Evolutionary conservation across 2,888 invertebrate genomes (phyloP).

Genomic region (Philhelius pedissequus): DNA sequence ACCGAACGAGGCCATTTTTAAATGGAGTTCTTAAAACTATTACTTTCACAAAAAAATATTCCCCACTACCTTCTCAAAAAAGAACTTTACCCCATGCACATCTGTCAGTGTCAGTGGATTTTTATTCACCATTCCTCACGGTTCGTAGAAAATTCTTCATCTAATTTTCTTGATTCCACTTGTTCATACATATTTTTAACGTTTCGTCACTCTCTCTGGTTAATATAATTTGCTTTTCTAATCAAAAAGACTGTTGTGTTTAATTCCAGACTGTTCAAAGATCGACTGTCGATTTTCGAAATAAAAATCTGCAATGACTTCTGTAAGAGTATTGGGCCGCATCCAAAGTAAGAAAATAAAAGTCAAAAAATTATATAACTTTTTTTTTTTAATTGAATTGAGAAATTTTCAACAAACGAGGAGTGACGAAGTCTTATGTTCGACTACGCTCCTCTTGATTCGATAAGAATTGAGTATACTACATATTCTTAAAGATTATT

Average conservation of each 20-base stretch:
- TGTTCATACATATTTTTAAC: slow-evolving; percentile 37
- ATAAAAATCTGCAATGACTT: slow-evolving; percentile 78
- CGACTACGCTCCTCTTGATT: neutral
- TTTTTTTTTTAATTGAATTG: neutral
- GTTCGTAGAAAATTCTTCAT: slow-evolving; percentile 38
- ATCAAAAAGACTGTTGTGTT: slow-evolving; percentile 21
- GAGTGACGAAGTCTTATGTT: neutral
- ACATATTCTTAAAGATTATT: neutral
- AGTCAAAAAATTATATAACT: slow-evolving; percentile 55
- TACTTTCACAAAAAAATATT: neutral
- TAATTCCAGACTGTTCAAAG: slow-evolving; percentile 45
- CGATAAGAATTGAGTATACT: neutral
- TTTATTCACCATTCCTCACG: slow-evolving; percentile 49
- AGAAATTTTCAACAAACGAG: neutral
- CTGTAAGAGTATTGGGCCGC: slow-evolving; percentile 80
- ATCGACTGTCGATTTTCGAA: slow-evolving; percentile 12
- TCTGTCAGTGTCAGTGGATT: slow-evolving; percentile 49
- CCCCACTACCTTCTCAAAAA: neutral
- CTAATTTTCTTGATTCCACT: neutral
- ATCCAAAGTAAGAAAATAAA: slow-evolving; percentile 80
- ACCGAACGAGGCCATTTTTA: too few species aligned
- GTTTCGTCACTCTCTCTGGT: slow-evolving; percentile 26
- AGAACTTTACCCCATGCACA: neutral
- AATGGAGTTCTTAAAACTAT: too few species aligned
- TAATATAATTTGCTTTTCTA: slow-evolving; percentile 28